Evolutionary conservation across 2,888 invertebrate species (phyloP).

Genomic region (Platycheirus rosarum): DNA sequence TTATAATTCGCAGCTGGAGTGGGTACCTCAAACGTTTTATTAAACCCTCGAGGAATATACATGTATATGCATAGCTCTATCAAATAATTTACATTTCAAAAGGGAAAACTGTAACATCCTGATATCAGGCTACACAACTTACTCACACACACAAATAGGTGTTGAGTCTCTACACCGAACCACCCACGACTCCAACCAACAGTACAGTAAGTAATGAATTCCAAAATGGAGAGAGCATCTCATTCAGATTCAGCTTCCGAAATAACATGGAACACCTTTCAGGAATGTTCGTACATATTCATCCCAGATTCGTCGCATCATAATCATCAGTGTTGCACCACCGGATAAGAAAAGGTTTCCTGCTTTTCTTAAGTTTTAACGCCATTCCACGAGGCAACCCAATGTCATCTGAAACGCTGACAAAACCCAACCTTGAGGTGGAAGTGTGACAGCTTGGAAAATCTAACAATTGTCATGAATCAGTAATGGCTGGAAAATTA

Average conservation of each 20-base stretch:
- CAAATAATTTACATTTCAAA: conserved; percentile 66
- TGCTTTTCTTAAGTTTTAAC: conserved; percentile 38
- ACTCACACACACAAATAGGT: conserved; percentile 7
- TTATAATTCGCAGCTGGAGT: conserved; percentile 71
- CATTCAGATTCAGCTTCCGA: conserved; percentile 40
- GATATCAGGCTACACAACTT: conserved; percentile 15
- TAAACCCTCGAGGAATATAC: conserved; percentile 59
- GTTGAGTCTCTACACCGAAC: conserved; percentile 12
- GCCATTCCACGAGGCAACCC: conserved; percentile 63
- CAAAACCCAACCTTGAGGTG: conserved; percentile 36
- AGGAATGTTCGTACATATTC: conserved; percentile 43
- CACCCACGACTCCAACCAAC: not conserved
- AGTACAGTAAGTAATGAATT: conserved; percentile 62
- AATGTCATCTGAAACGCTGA: conserved; percentile 33
- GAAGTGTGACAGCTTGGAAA: conserved; percentile 71
- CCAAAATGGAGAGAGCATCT: conserved; percentile 48
- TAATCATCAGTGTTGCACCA: conserved; percentile 69
- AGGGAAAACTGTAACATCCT: conserved; percentile 71
- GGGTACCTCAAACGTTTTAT: conserved; percentile 74
- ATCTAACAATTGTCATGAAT: conserved; percentile 73
- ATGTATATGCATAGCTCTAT: conserved; percentile 1
- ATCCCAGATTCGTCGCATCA: conserved; percentile 43
- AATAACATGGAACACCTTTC: conserved; percentile 70
- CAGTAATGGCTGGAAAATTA: conserved; percentile 73
- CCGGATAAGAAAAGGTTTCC: conserved; percentile 46